Evolutionary conservation across 2,888 invertebrate genomes (phyloP), one percentile per base, ranked within the genome.

Genomic region (Hemicrepidius hirtus): DNA sequence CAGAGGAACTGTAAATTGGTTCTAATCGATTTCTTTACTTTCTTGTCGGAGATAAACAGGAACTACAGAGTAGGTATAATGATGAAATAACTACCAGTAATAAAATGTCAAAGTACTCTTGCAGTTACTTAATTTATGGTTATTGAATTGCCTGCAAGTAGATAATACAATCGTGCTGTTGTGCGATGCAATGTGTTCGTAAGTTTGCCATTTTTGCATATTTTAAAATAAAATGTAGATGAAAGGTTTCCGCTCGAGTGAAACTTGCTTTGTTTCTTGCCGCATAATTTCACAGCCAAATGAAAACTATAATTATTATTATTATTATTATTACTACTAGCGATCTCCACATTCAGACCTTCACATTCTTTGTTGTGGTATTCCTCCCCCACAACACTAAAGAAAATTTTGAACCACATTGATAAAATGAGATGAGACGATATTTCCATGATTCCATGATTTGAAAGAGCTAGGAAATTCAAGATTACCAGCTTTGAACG

Each of bases 1-100:
- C 0, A 1, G 20, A 18, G 20, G 20, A 18, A 10, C 16, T 10
- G 20, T 40, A 40, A 40, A 46, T 46, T 46, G 20, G 40, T 41
- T n/a, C n/a, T n/a, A n/a, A 32, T 32, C 40, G 2, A 40, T 32
- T 16, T 35, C 55, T 18, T 24, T 28, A 13, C 53, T 16, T 13
- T 53, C 18, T 9, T 10, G 16, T 5, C 10, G 53, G 53, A 53
- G 53, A 53, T 53, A 53, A 37, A 41, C 62, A 62, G 62, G 62
- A 62, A 62, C 46, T 57, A 53, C 53, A 37, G 12, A 12, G 20
- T 28, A 35, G 24, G 13, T 41, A 3, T 44, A 62, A 62, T 62
- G 41, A 62, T 46, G 62, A 62, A 62, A 62, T 62, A 60, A 62
- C 62, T 62, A 16, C 28, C 10, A 62, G 62, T 44, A 62, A 62